Evolutionary conservation across 2,797 vertebrate genomes (phyloP), one percentile per base, ranked within the genome.

Genomic region (Balearica regulorum): DNA sequence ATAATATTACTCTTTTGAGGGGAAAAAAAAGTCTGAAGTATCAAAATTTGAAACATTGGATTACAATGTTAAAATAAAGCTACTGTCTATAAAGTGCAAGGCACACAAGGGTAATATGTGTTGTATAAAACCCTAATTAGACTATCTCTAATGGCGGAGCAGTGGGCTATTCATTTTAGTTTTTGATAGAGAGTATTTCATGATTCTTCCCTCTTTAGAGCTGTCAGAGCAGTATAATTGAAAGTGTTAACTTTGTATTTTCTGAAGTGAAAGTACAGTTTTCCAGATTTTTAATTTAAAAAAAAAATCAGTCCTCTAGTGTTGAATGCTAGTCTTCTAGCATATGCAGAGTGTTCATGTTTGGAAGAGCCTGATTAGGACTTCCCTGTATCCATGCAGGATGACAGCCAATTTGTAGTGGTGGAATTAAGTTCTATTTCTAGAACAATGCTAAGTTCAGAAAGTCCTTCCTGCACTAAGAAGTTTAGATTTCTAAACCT

Each of bases 381-480:
- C 13, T 46, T 83, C 11, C 11, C 33, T 69, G 11, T 8, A 8
- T 62, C 19, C 25, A 1, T 61, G 9, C 16, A 41, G 39, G 2
- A 8, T 57, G 44, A 16, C 37, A 68, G 17, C 9, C 31, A 33
- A 3, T 57, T 73, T 77, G 28, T 29, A 44, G 28, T 3, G 1
- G 9, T 68, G 26, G 31, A 73, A 43, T 87, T 83, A 73, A 57
- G 9, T 89, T 96, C 7, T 53, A 3, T 29, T 53, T 37, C 16
- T 78, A 37, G 17, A 85, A 22, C 11, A 39, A 4, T 62, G 46
- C 12, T 21, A 25, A 71, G 8, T 71, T 93, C 8, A 37, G 15
- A 69, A 80, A 58, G 41, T n/a, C 8, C 3, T 9, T 75, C 3
- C 25, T 43, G 14, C 0, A 0, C 25, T 46, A 46, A 35, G 31